A percentile compares a stretch with the other conserved stretches of the same genome.
phyloP scores from a whole-genome alignment of 2,113 vertebrate genomes.

The Sinocyclocheilus anophthalmus region DNA sequence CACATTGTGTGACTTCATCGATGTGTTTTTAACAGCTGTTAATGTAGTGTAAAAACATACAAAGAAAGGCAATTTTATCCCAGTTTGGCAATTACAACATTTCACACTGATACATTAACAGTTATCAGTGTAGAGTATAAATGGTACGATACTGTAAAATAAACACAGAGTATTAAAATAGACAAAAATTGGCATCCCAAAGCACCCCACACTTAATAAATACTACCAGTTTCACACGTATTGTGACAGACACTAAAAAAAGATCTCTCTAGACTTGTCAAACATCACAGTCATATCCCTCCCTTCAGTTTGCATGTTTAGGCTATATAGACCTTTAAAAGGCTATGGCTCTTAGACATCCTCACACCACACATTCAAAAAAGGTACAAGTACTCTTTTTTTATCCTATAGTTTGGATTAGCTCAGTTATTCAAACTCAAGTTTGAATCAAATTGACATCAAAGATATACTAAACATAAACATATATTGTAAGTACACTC shows the following conservation, averaged over 20 bases:
- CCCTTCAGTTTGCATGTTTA: constrained; percentile 45
- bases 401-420: constrained; percentile 10
- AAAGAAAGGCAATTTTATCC: constrained; percentile 50
- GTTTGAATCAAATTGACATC: background rate
- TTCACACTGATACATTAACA: constrained; percentile 36
- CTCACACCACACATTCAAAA: background rate
- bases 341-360: constrained; percentile 49
- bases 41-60: constrained; percentile 49
- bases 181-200: background rate
- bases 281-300: constrained; percentile 20
- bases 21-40: constrained; percentile 46
- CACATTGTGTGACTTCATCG: constrained; percentile 46
- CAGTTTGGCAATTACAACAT: constrained; percentile 43
- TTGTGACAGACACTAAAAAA: constrained; percentile 16
- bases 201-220: background rate
- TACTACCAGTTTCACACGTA: constrained; percentile 20
- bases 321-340: constrained; percentile 41
- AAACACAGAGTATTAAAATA: constrained; percentile 19
- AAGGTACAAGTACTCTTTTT: background rate
- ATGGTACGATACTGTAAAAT: constrained; percentile 34
- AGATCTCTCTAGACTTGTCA: background rate
- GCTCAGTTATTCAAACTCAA: constrained; percentile 16
- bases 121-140: constrained; percentile 36
- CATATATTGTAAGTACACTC: background rate
- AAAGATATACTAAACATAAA: constrained; percentile 28